Percentiles rank a stretch among this genome's conserved stretches.
Evolutionary conservation across 2,113 vertebrate species (phyloP).

Genomic region (Desmodus rotundus): DNA sequence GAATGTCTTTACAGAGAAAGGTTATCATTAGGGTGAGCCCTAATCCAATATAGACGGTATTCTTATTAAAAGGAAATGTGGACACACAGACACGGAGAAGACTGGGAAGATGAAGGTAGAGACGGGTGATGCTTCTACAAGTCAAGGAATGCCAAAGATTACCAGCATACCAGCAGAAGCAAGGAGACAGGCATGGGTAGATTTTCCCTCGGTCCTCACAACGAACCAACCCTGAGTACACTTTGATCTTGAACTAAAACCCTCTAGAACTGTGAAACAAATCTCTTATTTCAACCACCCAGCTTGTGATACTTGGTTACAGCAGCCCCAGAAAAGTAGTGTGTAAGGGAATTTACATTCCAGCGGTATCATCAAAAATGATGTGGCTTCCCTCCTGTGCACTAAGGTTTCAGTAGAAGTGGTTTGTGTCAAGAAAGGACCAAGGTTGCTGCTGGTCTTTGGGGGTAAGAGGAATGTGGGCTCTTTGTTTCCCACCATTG

Average conservation of each 20-base stretch:
- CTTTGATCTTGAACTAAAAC: not conserved
- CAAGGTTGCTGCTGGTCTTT: not conserved
- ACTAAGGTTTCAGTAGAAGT: not conserved
- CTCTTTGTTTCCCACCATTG: not conserved
- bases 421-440: not conserved
- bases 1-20: not conserved
- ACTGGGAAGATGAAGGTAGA: not conserved
- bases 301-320: not conserved
- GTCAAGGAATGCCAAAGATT: not conserved
- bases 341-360: not conserved
- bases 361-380: not conserved
- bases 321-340: not conserved
- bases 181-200: not conserved
- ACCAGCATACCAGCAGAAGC: not conserved
- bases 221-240: not conserved
- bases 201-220: not conserved
- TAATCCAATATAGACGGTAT: not conserved
- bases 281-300: not conserved
- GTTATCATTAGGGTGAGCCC: not conserved
- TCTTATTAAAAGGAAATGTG: not conserved
- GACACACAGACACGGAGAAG: not conserved
- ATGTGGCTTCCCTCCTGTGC: not conserved
- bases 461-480: not conserved
- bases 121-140: not conserved
- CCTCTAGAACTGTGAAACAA: not conserved